Percentiles rank a stretch among this genome's conserved stretches.
Evolutionary conservation across 2,797 vertebrate genomes (phyloP).

Genomic region (Monodelphis domestica): DNA sequence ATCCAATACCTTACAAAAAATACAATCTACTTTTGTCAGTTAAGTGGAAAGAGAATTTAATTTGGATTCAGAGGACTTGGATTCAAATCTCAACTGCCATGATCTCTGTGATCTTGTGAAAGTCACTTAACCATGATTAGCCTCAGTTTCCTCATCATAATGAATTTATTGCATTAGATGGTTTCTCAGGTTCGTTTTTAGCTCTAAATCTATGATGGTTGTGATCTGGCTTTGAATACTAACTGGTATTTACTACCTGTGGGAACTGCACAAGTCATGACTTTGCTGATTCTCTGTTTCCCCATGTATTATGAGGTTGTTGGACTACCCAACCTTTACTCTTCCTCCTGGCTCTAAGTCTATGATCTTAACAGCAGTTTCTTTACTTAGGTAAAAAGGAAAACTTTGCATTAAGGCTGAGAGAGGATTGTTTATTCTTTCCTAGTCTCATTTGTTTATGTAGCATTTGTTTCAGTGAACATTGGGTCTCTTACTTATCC

Average conservation of each 20-base stretch:
- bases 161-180: neutral
- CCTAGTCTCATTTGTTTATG: neutral
- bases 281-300: neutral
- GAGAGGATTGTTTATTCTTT: neutral
- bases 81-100: neutral
- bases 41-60: neutral
- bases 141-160: neutral
- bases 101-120: neutral
- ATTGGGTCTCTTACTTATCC: constrained; percentile 9
- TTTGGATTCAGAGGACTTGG: neutral
- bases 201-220: neutral
- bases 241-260: neutral
- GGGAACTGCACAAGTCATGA: neutral
- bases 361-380: neutral
- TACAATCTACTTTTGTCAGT: neutral
- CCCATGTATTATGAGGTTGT: neutral
- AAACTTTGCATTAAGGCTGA: neutral
- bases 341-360: neutral
- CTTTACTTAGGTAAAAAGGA: neutral
- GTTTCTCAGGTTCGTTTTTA: neutral
- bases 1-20: neutral
- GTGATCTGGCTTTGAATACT: neutral
- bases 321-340: neutral
- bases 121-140: neutral
- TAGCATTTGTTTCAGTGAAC: constrained; percentile 4